phyloP scores from a whole-genome alignment of 2,113 vertebrate species.

The Scartelaos histophorus region DNA sequence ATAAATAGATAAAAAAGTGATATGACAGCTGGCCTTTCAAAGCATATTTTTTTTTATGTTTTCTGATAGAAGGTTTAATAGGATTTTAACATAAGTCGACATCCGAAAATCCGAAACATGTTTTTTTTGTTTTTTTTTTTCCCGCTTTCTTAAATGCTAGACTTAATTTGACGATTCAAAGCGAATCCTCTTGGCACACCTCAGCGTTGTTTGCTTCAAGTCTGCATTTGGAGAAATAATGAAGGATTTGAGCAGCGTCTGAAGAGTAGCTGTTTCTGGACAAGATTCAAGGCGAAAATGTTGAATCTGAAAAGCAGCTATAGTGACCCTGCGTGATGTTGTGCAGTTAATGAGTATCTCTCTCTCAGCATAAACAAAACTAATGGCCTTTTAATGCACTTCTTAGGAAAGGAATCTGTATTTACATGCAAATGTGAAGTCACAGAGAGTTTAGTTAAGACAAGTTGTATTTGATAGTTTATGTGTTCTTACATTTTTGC shows the following conservation, averaged over 20 bases:
- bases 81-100: slow-evolving; percentile 37
- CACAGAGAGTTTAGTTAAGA: slow-evolving; percentile 30
- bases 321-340: slow-evolving; percentile 31
- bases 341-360: slow-evolving; percentile 35
- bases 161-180: slow-evolving; percentile 23
- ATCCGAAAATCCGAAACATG: slow-evolving; percentile 29
- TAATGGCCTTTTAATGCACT: slow-evolving; percentile 72
- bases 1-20: slow-evolving; percentile 35
- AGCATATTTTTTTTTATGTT: slow-evolving; percentile 42
- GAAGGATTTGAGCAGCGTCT: slow-evolving; percentile 34
- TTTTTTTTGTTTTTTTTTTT: slow-evolving; percentile 24
- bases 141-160: slow-evolving; percentile 30
- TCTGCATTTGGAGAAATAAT: slow-evolving; percentile 29
- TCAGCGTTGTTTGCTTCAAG: slow-evolving; percentile 34
- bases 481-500: not conserved
- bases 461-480: not conserved
- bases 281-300: slow-evolving; percentile 15
- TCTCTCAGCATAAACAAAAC: slow-evolving; percentile 40
- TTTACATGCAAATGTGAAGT: slow-evolving; percentile 55
- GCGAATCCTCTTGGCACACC: slow-evolving; percentile 33
- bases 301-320: slow-evolving; percentile 37
- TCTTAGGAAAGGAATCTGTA: slow-evolving; percentile 63
- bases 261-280: slow-evolving; percentile 31
- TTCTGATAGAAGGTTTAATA: slow-evolving; percentile 38
- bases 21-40: slow-evolving; percentile 50